Conservation (phyloP, 2,888 invertebrate species). For the Tribolium freemani region DNA sequence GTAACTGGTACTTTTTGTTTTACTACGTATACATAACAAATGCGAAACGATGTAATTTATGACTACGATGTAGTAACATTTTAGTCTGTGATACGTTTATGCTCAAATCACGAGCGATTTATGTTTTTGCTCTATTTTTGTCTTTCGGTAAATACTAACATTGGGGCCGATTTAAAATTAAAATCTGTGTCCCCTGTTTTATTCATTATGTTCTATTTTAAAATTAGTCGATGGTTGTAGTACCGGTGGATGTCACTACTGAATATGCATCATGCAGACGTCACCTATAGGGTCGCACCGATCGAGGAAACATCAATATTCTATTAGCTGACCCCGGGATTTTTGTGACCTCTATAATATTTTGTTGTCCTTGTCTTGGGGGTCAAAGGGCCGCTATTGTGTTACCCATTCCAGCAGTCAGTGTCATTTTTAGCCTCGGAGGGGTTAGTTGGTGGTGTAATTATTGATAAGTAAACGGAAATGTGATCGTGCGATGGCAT, state of each 20-base stretch:
- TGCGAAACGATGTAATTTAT: background rate
- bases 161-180: conserved; percentile 24
- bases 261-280: conserved; percentile 36
- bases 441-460: conserved; percentile 14
- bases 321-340: conserved; percentile 45
- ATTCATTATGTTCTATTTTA: conserved; percentile 24
- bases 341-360: conserved; percentile 31
- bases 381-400: conserved; percentile 32
- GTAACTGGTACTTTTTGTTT: conserved; percentile 3
- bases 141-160: background rate
- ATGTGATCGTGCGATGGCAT: conserved; percentile 22
- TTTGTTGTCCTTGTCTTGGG: conserved; percentile 9
- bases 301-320: conserved; percentile 47
- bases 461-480: conserved; percentile 37
- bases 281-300: conserved; percentile 30
- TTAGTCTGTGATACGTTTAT: background rate
- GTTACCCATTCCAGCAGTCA: conserved; percentile 2
- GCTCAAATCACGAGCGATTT: background rate
- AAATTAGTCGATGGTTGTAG: conserved; percentile 15
- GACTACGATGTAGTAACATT: background rate
- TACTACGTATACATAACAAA: conserved; percentile 11
- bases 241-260: conserved; percentile 11
- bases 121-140: conserved; percentile 2
- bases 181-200: conserved; percentile 23
- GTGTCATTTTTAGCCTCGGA: conserved; percentile 2